These are phyloP conservation scores for Phrynocephalus vlangalii DNA, from an alignment of 2,797 vertebrate genomes.

Conservation along the genomic window DNA sequence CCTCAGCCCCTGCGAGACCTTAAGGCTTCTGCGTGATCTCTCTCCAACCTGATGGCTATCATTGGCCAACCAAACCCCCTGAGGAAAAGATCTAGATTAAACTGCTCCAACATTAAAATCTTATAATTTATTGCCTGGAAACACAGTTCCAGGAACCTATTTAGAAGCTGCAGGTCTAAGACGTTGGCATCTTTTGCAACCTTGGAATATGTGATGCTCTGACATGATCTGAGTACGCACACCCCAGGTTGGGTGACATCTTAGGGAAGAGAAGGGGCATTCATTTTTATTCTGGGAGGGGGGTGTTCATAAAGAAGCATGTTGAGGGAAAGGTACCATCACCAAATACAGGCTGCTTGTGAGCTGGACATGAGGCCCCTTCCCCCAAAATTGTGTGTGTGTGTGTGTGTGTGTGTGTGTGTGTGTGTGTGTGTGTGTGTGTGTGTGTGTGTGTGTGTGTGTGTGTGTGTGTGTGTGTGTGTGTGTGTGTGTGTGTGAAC, in stretches of 20 bases:
- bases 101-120: slow-evolving; percentile 33
- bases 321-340: not conserved
- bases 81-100: not conserved
- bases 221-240: slow-evolving; percentile 8
- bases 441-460: too few species aligned
- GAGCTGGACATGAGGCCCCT: too few species aligned
- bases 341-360: too few species aligned
- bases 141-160: slow-evolving; percentile 30
- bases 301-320: not conserved
- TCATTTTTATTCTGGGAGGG: not conserved
- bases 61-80: slow-evolving; percentile 20
- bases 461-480: too few species aligned
- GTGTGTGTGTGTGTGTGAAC: too few species aligned
- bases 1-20: too few species aligned
- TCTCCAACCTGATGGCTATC: not conserved
- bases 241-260: not conserved
- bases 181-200: slow-evolving; percentile 31
- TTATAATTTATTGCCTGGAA: not conserved
- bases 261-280: slow-evolving; percentile 32
- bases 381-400: too few species aligned
- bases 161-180: slow-evolving; percentile 23
- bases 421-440: too few species aligned
- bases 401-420: too few species aligned
- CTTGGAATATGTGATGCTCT: slow-evolving; percentile 36
- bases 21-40: not conserved